Evolutionary conservation across 2,797 vertebrate species (phyloP).

Genomic region (Myotis planiceps): DNA sequence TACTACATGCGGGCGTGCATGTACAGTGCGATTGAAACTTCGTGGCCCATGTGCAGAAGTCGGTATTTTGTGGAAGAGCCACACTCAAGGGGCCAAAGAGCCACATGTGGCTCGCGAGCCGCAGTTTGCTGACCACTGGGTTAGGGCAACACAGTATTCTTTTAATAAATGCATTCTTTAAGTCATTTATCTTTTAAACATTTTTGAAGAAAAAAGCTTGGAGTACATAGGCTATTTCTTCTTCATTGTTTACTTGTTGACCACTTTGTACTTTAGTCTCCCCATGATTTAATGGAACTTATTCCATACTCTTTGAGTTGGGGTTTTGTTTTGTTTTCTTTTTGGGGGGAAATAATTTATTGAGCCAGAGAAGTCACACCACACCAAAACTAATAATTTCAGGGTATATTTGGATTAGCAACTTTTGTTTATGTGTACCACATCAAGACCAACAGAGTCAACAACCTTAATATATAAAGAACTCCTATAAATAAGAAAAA

Average conservation of each 20-base stretch:
- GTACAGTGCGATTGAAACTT: too few species aligned
- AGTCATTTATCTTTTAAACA: background rate
- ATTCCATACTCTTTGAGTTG: background rate
- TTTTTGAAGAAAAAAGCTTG: background rate
- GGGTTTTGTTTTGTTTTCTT: background rate
- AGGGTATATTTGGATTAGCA: background rate
- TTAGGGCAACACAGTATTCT: background rate
- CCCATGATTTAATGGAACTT: background rate
- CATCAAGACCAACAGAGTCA: background rate
- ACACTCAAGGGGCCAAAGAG: too few species aligned
- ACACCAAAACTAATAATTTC: background rate
- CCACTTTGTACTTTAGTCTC: background rate
- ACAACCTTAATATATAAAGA: background rate
- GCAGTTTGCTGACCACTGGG: background rate
- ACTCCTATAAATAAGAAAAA: background rate
- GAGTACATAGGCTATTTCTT: background rate
- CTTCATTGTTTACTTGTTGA: background rate
- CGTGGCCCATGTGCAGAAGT: too few species aligned
- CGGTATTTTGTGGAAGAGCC: too few species aligned
- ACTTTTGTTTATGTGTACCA: background rate
- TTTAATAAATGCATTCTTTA: constrained; percentile 25
- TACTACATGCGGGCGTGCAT: too few species aligned
- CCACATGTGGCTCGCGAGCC: too few species aligned
- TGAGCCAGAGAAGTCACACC: background rate
- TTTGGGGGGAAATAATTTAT: background rate